Evolutionary conservation across 2,797 vertebrate species (phyloP).

Genomic region (Sus cebifrons): DNA sequence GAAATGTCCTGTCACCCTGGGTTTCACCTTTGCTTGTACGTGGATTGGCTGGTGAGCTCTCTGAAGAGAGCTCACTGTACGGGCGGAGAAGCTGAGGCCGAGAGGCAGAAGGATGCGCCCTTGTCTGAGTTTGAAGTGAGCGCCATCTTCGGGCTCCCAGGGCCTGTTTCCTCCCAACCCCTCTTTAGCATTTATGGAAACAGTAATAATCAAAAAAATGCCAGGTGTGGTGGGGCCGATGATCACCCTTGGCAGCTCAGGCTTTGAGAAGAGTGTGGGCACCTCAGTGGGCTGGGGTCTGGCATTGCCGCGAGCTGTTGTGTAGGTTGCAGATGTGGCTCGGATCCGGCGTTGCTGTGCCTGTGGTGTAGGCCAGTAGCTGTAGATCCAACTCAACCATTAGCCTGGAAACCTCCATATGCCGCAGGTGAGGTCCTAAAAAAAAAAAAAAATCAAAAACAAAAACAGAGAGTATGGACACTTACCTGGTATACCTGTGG

Average conservation of each 20-base stretch:
- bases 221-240: fast-evolving
- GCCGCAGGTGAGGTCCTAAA: too few relatives aligned
- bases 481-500: background rate
- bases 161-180: background rate
- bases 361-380: too few relatives aligned
- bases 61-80: background rate
- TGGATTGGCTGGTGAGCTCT: background rate
- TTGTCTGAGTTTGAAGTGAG: background rate
- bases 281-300: too few relatives aligned
- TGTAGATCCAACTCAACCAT: too few relatives aligned
- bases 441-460: too few relatives aligned
- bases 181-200: background rate
- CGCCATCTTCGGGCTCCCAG: background rate
- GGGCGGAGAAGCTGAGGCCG: background rate
- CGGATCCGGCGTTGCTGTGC: too few relatives aligned
- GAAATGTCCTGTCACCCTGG: background rate
- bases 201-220: background rate
- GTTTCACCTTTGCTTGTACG: background rate
- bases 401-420: too few relatives aligned
- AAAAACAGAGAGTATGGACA: background rate
- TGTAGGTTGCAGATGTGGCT: too few relatives aligned
- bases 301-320: too few relatives aligned
- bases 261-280: background rate
- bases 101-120: background rate
- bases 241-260: background rate